Base-by-base conservation (phyloP, 1,140 invertebrate genomes). In the Centruroides sculpturatus region DNA sequence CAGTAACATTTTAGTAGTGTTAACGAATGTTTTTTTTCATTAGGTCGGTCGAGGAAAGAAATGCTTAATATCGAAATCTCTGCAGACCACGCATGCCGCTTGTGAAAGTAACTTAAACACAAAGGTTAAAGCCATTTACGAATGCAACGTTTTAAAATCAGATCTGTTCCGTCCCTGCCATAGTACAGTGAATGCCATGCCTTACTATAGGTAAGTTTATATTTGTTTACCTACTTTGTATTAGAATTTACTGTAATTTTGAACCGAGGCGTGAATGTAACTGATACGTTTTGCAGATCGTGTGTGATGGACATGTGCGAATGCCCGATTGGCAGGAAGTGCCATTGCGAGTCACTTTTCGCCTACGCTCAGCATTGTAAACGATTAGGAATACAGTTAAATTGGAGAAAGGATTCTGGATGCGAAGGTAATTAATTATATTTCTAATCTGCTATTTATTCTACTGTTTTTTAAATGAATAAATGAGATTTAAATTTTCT, bases 301-400 rank as follows among this genome's bases (percentile, higher is more conserved):
- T 96, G 92, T 73, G 79, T 86, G 60, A 78, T 87, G 69, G 92
- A 95, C 72, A 90, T 92, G 76, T 92, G 90, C 72, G 87, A 92
- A 69, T 95, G 92, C 76, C 82, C 84, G 3, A 78, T 79, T n/a
- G 78, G 80, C 3, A 76, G 79, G 48, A 77, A 81, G 60, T 94
- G 91, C 70, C 87, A 91, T 71, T 95, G 92, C 72, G 89, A 92
- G 67, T 86, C 87, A 55, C 83, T 93, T 64, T 83, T 84, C 58
- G 90, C 91, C 0, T 95, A 94, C 71, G 85, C 85, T 4, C 82
- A 86, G 63, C 87, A 92, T 70, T 94, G 92, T 72, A 77, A 82
- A 53, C 77, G 87, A 5, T 71, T 87, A 8, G 89, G 87, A 3
- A 64, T 76, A n/a, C 56, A 69, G 23, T 66, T 74, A 13, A 64